phyloP scores from a whole-genome alignment of 2,113 vertebrate species.

The Typhlomys cinereus region DNA sequence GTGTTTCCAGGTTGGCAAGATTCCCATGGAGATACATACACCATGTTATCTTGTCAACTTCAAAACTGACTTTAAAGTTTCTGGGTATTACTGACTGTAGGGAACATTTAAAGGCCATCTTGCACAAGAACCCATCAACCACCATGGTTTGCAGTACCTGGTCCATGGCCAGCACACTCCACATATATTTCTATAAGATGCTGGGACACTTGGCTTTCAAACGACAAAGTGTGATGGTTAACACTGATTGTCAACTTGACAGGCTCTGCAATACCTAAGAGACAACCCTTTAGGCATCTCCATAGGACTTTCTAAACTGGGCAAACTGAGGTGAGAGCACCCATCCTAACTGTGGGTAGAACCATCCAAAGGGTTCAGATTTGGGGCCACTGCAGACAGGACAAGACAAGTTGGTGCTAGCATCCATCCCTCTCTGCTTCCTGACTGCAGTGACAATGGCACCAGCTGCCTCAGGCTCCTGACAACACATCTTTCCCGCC shows the following conservation, averaged over 20 bases:
- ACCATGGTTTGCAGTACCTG: slow-evolving; percentile 36
- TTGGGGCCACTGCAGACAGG: too few species aligned
- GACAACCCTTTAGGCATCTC: neutral
- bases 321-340: neutral
- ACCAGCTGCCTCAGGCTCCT: neutral
- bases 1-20: slow-evolving; percentile 7
- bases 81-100: slow-evolving; percentile 45
- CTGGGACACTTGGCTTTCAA: slow-evolving; percentile 20
- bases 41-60: neutral
- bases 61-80: slow-evolving; percentile 58
- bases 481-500: neutral
- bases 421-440: neutral
- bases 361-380: too few species aligned
- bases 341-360: neutral
- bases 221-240: neutral
- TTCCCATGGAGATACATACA: neutral
- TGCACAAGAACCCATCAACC: slow-evolving; percentile 19
- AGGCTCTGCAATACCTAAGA: neutral
- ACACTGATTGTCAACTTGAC: neutral
- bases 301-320: neutral
- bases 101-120: slow-evolving; percentile 65
- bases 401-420: too few species aligned
- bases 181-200: neutral
- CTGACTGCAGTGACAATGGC: neutral
- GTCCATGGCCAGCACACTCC: slow-evolving; percentile 39